phyloP scores from a whole-genome alignment of 2,888 invertebrate genomes.

The Periphyllus acericola region DNA sequence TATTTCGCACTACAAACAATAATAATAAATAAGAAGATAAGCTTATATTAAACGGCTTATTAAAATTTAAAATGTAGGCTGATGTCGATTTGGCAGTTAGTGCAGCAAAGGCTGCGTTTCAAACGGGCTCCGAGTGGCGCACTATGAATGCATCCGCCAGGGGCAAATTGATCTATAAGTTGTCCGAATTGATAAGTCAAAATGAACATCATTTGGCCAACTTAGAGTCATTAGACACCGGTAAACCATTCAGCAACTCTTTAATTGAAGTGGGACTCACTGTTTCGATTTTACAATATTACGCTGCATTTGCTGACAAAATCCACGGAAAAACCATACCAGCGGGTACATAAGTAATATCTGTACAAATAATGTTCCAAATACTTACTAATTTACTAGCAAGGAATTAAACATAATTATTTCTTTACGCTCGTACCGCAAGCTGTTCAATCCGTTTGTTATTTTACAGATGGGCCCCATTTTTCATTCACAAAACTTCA shows the following conservation, averaged over 20 bases:
- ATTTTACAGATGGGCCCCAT: slow-evolving; percentile 69
- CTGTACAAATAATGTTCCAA: background rate
- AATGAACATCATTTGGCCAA: slow-evolving; percentile 68
- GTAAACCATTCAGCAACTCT: slow-evolving; percentile 84
- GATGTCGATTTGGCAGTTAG: slow-evolving; percentile 70
- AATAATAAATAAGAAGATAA: no score
- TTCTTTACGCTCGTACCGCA: background rate
- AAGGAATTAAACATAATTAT: no score
- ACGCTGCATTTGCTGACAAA: slow-evolving; percentile 96
- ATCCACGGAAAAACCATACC: slow-evolving; percentile 74
- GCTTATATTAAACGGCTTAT: background rate
- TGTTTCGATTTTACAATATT: slow-evolving; percentile 80
- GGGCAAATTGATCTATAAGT: slow-evolving; percentile 75
- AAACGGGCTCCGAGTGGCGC: slow-evolving; percentile 71
- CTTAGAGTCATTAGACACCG: slow-evolving; percentile 94
- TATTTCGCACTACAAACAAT: no score
- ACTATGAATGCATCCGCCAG: slow-evolving; percentile 72
- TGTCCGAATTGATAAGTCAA: slow-evolving; percentile 45
- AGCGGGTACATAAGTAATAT: slow-evolving; percentile 63
- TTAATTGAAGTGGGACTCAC: slow-evolving; percentile 74
- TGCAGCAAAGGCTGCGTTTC: slow-evolving; percentile 70
- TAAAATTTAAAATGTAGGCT: slow-evolving; percentile 65
- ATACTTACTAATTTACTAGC: background rate
- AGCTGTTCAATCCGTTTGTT: background rate
- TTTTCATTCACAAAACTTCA: slow-evolving; percentile 73